These are phyloP conservation scores for Cydia strobilella DNA, from an alignment of 1,140 invertebrate genomes.

Conservation along the genomic window DNA sequence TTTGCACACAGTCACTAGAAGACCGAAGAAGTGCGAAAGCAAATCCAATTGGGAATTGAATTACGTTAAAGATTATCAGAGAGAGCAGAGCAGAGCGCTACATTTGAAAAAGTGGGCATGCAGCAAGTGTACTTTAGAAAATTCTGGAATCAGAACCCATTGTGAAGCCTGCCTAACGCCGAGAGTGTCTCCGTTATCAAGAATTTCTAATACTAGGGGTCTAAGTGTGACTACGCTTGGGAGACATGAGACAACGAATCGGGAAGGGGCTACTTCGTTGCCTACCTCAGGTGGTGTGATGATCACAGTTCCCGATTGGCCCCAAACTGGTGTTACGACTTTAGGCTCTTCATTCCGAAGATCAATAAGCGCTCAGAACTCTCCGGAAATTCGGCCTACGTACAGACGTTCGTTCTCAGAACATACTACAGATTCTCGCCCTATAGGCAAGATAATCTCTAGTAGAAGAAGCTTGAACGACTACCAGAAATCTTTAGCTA, in stretches of 20 bases:
- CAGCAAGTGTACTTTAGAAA: slow-evolving; percentile 88
- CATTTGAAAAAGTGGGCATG: slow-evolving; percentile 84
- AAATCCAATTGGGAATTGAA: slow-evolving; percentile 77
- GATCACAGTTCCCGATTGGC: slow-evolving; percentile 76
- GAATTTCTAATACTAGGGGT: slow-evolving; percentile 70
- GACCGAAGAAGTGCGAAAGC: slow-evolving; percentile 69
- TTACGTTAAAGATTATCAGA: slow-evolving; percentile 74
- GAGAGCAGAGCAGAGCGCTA: slow-evolving; percentile 66
- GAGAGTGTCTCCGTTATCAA: slow-evolving; percentile 60
- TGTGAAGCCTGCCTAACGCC: slow-evolving; percentile 84
- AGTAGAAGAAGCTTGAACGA: slow-evolving; percentile 82
- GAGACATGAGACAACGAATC: slow-evolving; percentile 65
- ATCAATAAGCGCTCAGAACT: slow-evolving; percentile 76
- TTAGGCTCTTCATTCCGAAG: slow-evolving; percentile 76
- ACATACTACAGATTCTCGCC: slow-evolving; percentile 70
- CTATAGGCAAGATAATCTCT: slow-evolving; percentile 79
- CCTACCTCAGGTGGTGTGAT: slow-evolving; percentile 71
- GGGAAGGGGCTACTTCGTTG: slow-evolving; percentile 69
- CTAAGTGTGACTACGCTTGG: slow-evolving; percentile 74
- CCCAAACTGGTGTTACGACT: slow-evolving; percentile 66
- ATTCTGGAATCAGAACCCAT: slow-evolving; percentile 82
- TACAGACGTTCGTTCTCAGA: slow-evolving; percentile 85
- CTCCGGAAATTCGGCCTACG: slow-evolving; percentile 78
- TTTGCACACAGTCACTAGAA: slow-evolving; percentile 70
- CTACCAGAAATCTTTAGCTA: slow-evolving; percentile 75